Base-by-base conservation (phyloP, 2,113 vertebrate genomes). In the Chlorodrepanis virens region DNA sequence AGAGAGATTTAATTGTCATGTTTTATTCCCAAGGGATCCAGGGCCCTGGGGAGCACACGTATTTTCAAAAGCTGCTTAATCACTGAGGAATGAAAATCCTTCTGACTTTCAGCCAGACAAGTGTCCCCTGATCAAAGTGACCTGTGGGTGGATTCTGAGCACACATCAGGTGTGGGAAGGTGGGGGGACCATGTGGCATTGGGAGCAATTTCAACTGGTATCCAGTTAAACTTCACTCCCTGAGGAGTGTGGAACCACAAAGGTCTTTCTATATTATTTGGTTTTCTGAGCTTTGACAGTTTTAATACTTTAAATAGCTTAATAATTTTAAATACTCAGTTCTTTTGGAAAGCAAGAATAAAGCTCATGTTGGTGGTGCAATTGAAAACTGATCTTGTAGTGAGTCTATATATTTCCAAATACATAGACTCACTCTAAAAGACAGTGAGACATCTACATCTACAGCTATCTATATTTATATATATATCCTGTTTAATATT, bases 21-120 rank as follows among this genome's bases (percentile, higher is more conserved):
- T 60, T 91, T 78, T 64, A 89, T 87, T 89, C 89, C 5, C 0
- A 60, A 91, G 81, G 35, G 91, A 89, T 42, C 13, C 37, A 49
- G 49, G 31, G 3, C 81, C 37, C 65, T n/a, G 44, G 45, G 86
- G 77, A 94, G 25, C 33, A 80, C 8, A 29, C 0, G 4, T 25
- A n/a, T 91, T 92, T 91, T 78, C 77, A 81, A 77, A 81, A 94
- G 91, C 45, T 69, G 49, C 67, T 96, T 85, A 92, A 40, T 90
- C 93, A 80, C 53, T 74, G 76, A 49, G 53, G 57, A 76, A 35
- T 39, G 25, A 50, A 82, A 93, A 87, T 61, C 12, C 44, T 81
- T 67, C 40, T 84, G 81, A 64, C 39, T 95, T 95, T 11, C 49
- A 60, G 44, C 0, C 2, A 70, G 67, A 80, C 8, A 4, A 19